Percentiles rank a stretch among this genome's conserved stretches.
phyloP scores from a whole-genome alignment of 2,113 vertebrate species.

The Tragelaphus imberbis region DNA sequence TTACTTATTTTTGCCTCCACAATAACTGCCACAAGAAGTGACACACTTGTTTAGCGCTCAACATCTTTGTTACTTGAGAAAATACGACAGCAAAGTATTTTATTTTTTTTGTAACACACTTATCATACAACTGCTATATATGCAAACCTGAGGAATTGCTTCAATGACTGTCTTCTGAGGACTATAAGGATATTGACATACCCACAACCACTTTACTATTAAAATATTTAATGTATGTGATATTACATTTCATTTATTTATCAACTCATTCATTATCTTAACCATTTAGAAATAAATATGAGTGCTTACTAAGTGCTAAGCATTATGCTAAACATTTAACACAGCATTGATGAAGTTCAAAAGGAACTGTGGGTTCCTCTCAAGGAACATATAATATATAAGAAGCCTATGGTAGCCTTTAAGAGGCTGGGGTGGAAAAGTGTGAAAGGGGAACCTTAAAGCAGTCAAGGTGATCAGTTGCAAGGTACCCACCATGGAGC shows the following conservation, averaged over 20 bases:
- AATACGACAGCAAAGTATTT: not conserved
- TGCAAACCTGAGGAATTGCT: not conserved
- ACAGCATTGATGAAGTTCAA: not conserved
- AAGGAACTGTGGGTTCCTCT: not conserved
- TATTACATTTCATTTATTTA: conserved; percentile 17
- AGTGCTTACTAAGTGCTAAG: not conserved
- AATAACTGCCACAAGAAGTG: not conserved
- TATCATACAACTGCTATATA: not conserved
- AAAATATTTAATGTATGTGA: conserved; percentile 2
- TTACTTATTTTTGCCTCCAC: not conserved
- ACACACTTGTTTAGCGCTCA: not conserved
- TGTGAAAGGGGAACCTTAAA: not conserved
- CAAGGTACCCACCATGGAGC: not conserved
- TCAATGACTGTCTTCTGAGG: not conserved
- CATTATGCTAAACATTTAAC: not conserved
- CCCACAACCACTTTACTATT: not conserved
- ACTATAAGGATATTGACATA: not conserved
- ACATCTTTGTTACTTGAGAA: not conserved
- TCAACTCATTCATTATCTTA: not conserved
- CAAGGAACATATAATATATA: not conserved
- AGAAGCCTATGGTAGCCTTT: not conserved
- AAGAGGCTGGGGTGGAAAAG: not conserved
- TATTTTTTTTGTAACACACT: not conserved
- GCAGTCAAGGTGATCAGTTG: not conserved
- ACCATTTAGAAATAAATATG: conserved; percentile 9